A percentile compares a stretch with the other conserved stretches of the same genome.
These are phyloP conservation scores for Acanthurus leucopareius DNA, from an alignment of 2,797 vertebrate species.

Conservation along the genomic window DNA sequence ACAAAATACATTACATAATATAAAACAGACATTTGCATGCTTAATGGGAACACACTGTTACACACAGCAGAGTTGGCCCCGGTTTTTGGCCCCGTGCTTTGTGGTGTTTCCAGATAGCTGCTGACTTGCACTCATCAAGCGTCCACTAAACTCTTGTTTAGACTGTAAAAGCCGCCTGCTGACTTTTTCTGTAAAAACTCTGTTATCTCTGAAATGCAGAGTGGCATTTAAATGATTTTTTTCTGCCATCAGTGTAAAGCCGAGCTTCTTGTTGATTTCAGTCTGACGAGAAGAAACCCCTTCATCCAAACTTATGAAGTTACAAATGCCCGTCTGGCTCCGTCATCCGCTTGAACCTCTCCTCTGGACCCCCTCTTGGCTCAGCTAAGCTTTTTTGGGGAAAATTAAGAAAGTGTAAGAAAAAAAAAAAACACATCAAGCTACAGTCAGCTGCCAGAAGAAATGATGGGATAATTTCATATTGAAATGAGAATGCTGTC, in stretches of 20 bases:
- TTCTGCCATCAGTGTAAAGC: conserved; percentile 48
- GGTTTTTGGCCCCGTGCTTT: conserved; percentile 11
- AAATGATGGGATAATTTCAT: conserved; percentile 63
- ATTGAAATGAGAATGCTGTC: conserved; percentile 60
- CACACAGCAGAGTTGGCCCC: background rate
- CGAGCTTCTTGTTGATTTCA: conserved; percentile 62
- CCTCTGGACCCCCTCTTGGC: conserved; percentile 50
- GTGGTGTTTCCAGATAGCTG: conserved; percentile 60
- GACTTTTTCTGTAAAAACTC: conserved; percentile 48
- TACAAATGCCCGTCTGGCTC: conserved; percentile 53
- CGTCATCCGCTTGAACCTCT: conserved; percentile 56
- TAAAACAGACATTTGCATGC: background rate
- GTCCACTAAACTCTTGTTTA: conserved; percentile 37
- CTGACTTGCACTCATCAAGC: conserved; percentile 48
- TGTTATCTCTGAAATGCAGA: conserved; percentile 77
- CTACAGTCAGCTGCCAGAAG: conserved; percentile 52
- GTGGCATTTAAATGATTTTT: conserved; percentile 36
- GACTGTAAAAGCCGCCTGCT: conserved; percentile 50
- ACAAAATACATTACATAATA: background rate
- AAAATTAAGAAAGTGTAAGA: conserved; percentile 53
- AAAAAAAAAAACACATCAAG: conserved; percentile 34
- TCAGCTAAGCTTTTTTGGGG: conserved; percentile 49
- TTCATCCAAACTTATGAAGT: conserved; percentile 58
- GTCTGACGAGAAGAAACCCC: conserved; percentile 37
- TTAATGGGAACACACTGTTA: background rate